Evolutionary conservation across 2,888 invertebrate genomes (phyloP).

Genomic region (Rhyacophila evoluta): DNA sequence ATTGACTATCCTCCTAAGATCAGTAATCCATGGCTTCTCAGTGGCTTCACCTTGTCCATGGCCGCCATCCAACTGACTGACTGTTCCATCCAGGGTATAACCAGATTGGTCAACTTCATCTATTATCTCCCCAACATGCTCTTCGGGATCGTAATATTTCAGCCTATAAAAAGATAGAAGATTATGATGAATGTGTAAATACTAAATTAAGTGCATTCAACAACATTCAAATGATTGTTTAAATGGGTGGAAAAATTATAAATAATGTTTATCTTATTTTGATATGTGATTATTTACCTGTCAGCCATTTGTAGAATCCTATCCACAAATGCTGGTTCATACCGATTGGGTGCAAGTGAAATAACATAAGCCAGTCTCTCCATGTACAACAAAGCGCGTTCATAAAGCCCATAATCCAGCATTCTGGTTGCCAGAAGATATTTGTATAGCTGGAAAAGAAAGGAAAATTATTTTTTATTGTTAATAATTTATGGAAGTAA

Average conservation of each 20-base stretch:
- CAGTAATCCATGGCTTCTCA: constrained; percentile 72
- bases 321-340: constrained; percentile 68
- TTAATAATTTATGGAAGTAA: too few relatives aligned
- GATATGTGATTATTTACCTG: constrained; percentile 56
- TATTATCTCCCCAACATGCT: constrained; percentile 62
- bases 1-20: constrained; percentile 63
- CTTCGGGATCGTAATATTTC: constrained; percentile 76
- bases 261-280: too few relatives aligned
- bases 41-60: constrained; percentile 56
- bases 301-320: constrained; percentile 66
- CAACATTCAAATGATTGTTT: too few relatives aligned
- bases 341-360: constrained; percentile 69
- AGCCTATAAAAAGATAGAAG: constrained; percentile 65
- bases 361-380: constrained; percentile 83
- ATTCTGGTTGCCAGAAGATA: constrained; percentile 83
- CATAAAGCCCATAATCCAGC: constrained; percentile 80
- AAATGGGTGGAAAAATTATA: too few relatives aligned
- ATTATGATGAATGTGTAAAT: constrained; percentile 11
- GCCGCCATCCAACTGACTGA: constrained; percentile 48
- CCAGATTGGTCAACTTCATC: constrained; percentile 62
- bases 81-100: constrained; percentile 56
- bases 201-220: too few relatives aligned
- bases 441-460: constrained; percentile 81
- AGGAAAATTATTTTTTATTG: not conserved
- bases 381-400: constrained; percentile 86